Evolutionary conservation across 2,113 vertebrate genomes (phyloP), one percentile per base, ranked within the genome.

Genomic region (Epinephelus lanceolatus): DNA sequence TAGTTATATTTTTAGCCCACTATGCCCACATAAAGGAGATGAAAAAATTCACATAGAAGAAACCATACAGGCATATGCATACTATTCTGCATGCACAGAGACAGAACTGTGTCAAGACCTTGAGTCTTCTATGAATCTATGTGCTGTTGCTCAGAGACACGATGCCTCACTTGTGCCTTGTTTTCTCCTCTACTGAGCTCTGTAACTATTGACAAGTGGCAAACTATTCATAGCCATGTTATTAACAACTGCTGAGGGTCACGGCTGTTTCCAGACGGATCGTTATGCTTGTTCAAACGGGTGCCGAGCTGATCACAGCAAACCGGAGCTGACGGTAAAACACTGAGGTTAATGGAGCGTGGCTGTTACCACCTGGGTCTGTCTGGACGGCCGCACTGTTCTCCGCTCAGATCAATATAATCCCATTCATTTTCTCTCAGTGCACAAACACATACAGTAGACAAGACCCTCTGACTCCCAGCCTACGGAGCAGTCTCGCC

Each of bases 341-440:
- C 76, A 62, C 23, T 52, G 57, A 61, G 23, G 69, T 78, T 68
- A 75, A 87, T 72, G 71, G 86, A 85, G 73, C 23, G 5, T 27
- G 49, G 71, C 76, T 40, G 71, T 81, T 77, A 70, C 76, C 86
- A 85, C 76, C 82, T 86, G 78, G 25, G 78, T 83, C 63, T 86
- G 81, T 88, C 85, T 79, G 73, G 33, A 73, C 4, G 2, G 51
- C 61, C 13, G 23, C 42, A n/a, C 68, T 71, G 56, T 33, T 55
- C 63, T 72, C 52, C 45, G 33, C 75, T 80, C 53, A 33, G 84
- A 92, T 88, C 88, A 86, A 91, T 91, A 71, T 60, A 15, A 65
- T 19, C 63, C 51, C 40, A 70, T 85, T 81, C 75, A 78, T 81
- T 75, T 85, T 61, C 74, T 82, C 65, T 71, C 21, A 57, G 51